Evolutionary conservation across 2,113 vertebrate species (phyloP), one percentile per base, ranked within the genome.

Genomic region (Dolichallabes microphthalmus): DNA sequence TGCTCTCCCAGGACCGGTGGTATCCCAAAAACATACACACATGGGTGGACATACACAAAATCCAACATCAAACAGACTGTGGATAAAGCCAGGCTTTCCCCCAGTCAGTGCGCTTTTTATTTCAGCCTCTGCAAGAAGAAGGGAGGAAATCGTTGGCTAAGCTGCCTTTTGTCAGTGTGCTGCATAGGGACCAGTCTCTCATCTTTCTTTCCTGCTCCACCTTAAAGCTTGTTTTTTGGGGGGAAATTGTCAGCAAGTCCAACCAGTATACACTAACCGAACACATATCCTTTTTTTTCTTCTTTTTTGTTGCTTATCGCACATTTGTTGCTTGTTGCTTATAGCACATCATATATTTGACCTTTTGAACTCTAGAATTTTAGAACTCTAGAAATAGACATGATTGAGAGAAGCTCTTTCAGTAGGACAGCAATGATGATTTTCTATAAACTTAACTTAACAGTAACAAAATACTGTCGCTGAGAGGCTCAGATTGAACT

Each of bases 61-160:
- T 79, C 87, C 90, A 82, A 3, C 8, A 82, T 89, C 71, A 88
- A 45, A 7, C 83, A 32, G 88, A 60, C 76, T 89, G 85, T 82
- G 86, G 86, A 90, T 92, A 93, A 88, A 85, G 86, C 88, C 83
- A 74, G 63, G 63, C 88, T 89, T 89, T 88, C 83, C 83, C 86
- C 83, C 89, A 88, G 86, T 87, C 89, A 87, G 87, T 77, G 75
- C 82, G 87, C 78, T 88, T 84, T 86, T 79, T 84, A 88, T 83
- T 86, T 87, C 45, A 74, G 58, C 27, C 84, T 86, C 61, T 88
- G 80, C 82, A 68, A 87, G 86, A 88, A 89, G 64, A 83, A 87
- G 58, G 87, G 85, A 75, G 84, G 86, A 90, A 91, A 90, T 86
- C 84, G 85, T 89, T 85, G 87, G 89, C 86, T 90, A 82, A 87